phyloP scores from a whole-genome alignment of 1,140 invertebrate genomes.

The Drosophila kikkawai region DNA sequence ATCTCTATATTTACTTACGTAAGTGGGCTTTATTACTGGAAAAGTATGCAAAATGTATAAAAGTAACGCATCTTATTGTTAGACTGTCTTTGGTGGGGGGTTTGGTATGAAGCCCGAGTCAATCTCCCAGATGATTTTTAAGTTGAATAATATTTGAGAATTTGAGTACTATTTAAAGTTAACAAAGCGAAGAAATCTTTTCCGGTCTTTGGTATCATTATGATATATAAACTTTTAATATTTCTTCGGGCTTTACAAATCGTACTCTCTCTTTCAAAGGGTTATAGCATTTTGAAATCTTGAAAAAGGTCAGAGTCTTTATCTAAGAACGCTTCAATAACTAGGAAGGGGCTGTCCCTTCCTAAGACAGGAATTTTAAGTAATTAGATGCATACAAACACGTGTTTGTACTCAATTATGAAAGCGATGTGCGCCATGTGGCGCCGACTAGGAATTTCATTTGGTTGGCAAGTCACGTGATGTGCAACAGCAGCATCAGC shows the following conservation, averaged over 20 bases:
- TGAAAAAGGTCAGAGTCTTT: background rate
- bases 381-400: slow-evolving; percentile 44
- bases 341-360: background rate
- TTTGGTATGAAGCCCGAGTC: no score
- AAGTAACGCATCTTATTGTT: no score
- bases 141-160: no score
- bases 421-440: slow-evolving; percentile 59
- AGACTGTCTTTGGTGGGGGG: no score
- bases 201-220: background rate
- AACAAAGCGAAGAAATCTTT: background rate
- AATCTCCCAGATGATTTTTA: no score
- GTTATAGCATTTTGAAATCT: background rate
- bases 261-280: background rate
- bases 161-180: no score
- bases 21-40: no score
- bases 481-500: slow-evolving; percentile 59
- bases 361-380: slow-evolving; percentile 33
- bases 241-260: background rate
- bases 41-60: no score
- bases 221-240: background rate
- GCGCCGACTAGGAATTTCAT: slow-evolving; percentile 60
- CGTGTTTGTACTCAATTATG: slow-evolving; percentile 63
- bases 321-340: background rate
- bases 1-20: no score
- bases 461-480: slow-evolving; percentile 71